Conservation (phyloP, 2,797 vertebrate species). For the Parotocinclus haroldoi region DNA sequence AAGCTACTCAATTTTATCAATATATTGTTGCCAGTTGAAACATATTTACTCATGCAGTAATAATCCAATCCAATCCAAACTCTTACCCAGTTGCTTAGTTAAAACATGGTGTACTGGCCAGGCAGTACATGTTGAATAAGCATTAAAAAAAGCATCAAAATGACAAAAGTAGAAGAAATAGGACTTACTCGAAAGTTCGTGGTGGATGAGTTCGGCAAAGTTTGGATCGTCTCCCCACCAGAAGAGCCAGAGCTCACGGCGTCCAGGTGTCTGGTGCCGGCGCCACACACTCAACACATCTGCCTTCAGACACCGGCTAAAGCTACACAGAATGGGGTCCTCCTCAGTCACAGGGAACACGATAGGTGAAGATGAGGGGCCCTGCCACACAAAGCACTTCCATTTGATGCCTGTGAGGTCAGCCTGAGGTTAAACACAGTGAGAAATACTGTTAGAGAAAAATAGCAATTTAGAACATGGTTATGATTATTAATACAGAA, state of each 20-base stretch:
- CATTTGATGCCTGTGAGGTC: conserved; percentile 99
- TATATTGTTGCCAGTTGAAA: too few relatives aligned
- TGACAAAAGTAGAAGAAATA: too few relatives aligned
- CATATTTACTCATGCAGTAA: too few relatives aligned
- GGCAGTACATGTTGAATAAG: too few relatives aligned
- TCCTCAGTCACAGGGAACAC: conserved; percentile 97
- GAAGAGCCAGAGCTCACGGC: conserved; percentile 97
- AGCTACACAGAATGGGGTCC: conserved; percentile 98
- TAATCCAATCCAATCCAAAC: too few relatives aligned
- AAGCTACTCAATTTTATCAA: too few relatives aligned
- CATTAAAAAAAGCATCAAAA: too few relatives aligned
- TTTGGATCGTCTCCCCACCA: conserved; percentile 99
- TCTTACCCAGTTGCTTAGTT: too few relatives aligned
- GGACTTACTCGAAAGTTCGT: conserved; percentile 87
- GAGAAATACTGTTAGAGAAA: conserved; percentile 2
- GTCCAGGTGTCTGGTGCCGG: conserved; percentile 90
- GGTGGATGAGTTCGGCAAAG: conserved; percentile 96
- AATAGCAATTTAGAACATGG: neutral
- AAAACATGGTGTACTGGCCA: too few relatives aligned
- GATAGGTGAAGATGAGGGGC: conserved; percentile 94
- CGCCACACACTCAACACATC: conserved; percentile 97
- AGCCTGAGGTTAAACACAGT: conserved; percentile 71
- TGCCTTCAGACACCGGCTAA: conserved; percentile 93
- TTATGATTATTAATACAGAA: conserved; percentile 15
- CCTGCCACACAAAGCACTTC: conserved; percentile 96